phyloP scores from a whole-genome alignment of 2,797 vertebrate species.

The Crenuchus spilurus region DNA sequence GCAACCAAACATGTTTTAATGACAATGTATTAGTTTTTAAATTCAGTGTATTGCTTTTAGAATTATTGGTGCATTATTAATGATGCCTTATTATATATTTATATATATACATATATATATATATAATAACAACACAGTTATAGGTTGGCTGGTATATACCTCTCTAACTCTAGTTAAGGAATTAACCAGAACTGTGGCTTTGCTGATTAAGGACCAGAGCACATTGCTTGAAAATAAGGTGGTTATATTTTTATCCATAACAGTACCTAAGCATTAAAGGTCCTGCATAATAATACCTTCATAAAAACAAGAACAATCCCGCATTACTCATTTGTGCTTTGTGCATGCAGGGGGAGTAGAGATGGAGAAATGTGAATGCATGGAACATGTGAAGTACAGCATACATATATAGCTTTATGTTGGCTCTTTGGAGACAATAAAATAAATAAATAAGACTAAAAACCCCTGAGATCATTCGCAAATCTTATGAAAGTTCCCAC shows the following conservation, averaged over 20 bases:
- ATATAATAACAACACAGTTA: too few species aligned
- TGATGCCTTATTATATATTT: too few species aligned
- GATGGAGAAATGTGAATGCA: constrained; percentile 40
- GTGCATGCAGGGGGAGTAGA: constrained; percentile 42
- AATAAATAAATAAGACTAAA: constrained; percentile 57
- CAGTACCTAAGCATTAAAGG: constrained; percentile 21
- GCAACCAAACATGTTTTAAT: too few species aligned
- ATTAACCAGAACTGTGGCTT: too few species aligned
- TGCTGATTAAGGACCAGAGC: neutral
- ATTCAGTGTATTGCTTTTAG: too few species aligned
- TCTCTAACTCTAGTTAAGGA: too few species aligned
- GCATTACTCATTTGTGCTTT: constrained; percentile 49
- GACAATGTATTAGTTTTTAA: too few species aligned
- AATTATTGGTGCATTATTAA: too few species aligned
- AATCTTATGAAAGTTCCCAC: constrained; percentile 89
- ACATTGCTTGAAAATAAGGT: neutral
- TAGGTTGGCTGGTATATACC: too few species aligned
- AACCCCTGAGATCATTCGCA: constrained; percentile 92
- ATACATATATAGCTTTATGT: constrained; percentile 65
- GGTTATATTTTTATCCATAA: neutral
- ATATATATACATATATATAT: too few species aligned
- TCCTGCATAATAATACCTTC: constrained; percentile 48
- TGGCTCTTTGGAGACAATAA: constrained; percentile 60
- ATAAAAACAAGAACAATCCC: neutral
- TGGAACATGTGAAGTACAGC: constrained; percentile 54